phyloP scores from a whole-genome alignment of 2,888 invertebrate species.

The Orthonychiurus folsomi region DNA sequence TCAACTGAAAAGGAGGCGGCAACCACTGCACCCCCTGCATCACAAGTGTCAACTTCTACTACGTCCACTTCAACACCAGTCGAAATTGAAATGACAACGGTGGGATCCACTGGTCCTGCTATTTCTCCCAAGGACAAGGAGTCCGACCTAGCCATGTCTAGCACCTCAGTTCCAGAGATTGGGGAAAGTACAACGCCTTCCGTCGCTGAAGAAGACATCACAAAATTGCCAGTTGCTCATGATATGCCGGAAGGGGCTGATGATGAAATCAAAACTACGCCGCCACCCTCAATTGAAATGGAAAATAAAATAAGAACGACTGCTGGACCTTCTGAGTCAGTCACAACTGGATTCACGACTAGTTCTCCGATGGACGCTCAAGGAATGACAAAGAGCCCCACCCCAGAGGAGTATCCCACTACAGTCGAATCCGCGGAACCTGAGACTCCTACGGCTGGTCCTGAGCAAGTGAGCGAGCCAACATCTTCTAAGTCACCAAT shows the following conservation, averaged over 20 bases:
- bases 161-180: neutral
- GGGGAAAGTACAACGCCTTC: conserved; percentile 16
- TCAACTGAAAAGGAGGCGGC: neutral
- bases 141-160: neutral
- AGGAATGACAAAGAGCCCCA: no score
- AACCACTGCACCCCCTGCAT: neutral
- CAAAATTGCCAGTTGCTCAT: no score
- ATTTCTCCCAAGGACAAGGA: neutral
- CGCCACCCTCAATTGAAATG: no score
- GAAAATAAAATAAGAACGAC: no score
- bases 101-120: conserved; percentile 7
- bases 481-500: no score
- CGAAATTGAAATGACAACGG: conserved; percentile 26
- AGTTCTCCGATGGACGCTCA: no score
- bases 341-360: no score
- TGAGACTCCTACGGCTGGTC: neutral
- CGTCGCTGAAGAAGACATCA: neutral
- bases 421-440: neutral
- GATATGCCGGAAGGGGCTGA: no score
- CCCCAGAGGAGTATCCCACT: no score
- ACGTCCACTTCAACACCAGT: conserved; percentile 11
- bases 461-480: no score
- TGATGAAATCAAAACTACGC: no score
- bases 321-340: no score
- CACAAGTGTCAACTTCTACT: neutral